Conservation (phyloP, 35 echinoderm and acorn worm genomes). For the Lytechinus variegatus region DNA sequence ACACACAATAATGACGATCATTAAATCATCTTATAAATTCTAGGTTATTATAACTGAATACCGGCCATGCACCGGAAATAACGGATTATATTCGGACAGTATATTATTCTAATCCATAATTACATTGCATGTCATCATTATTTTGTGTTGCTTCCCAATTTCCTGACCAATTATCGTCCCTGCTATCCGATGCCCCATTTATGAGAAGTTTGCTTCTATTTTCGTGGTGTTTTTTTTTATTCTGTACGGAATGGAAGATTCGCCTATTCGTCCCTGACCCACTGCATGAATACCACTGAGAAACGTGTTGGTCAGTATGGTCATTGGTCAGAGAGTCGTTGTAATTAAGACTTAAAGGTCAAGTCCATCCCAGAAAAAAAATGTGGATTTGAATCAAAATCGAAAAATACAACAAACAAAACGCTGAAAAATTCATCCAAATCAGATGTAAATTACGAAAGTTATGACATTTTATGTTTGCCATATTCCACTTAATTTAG, state of each 20-base stretch:
- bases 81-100: neutral
- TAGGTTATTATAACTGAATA: neutral
- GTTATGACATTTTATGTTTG: too few relatives aligned
- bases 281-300: neutral
- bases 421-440: too few relatives aligned
- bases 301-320: neutral
- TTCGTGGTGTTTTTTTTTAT: neutral
- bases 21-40: neutral
- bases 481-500: too few relatives aligned
- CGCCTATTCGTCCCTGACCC: neutral
- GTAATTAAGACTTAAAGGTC: neutral
- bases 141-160: neutral
- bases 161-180: neutral
- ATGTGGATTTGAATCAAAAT: too few relatives aligned
- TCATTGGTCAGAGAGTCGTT: neutral
- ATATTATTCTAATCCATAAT: neutral
- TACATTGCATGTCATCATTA: neutral
- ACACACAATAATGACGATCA: neutral
- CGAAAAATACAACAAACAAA: too few relatives aligned
- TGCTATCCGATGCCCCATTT: neutral
- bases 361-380: too few relatives aligned
- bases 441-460: too few relatives aligned
- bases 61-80: neutral
- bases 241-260: neutral
- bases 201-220: neutral